These are phyloP conservation scores for Bucco capensis DNA, from an alignment of 2,113 vertebrate species.

Conservation along the genomic window DNA sequence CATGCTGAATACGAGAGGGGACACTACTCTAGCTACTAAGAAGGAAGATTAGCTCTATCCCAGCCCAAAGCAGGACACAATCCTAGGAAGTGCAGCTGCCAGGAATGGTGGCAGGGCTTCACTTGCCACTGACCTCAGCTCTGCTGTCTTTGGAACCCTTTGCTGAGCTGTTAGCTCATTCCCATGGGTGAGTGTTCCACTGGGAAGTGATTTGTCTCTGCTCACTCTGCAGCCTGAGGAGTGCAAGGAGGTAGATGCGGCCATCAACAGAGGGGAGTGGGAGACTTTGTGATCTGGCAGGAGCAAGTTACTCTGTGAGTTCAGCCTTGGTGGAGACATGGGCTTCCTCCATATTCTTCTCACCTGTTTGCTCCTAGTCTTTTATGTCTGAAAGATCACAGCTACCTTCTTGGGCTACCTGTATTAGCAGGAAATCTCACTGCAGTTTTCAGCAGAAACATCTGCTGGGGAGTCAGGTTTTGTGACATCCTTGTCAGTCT, in stretches of 20 bases:
- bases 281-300: background rate
- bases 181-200: background rate
- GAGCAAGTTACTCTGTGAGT: background rate
- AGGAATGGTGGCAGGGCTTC: background rate
- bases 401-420: background rate
- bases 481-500: background rate
- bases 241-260: background rate
- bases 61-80: background rate
- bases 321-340: background rate
- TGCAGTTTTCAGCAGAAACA: background rate
- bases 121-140: background rate
- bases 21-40: background rate
- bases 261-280: background rate
- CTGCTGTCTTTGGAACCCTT: background rate
- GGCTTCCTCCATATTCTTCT: background rate
- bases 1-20: background rate
- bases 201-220: background rate
- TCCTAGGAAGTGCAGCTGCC: background rate
- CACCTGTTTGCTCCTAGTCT: background rate
- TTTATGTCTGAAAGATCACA: background rate
- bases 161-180: background rate
- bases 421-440: background rate
- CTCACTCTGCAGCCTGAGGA: fast-evolving
- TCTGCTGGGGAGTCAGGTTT: background rate
- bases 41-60: background rate